These are phyloP conservation scores for Temnothorax ravouxi DNA, from an alignment of 2,888 invertebrate species.

Conservation along the genomic window DNA sequence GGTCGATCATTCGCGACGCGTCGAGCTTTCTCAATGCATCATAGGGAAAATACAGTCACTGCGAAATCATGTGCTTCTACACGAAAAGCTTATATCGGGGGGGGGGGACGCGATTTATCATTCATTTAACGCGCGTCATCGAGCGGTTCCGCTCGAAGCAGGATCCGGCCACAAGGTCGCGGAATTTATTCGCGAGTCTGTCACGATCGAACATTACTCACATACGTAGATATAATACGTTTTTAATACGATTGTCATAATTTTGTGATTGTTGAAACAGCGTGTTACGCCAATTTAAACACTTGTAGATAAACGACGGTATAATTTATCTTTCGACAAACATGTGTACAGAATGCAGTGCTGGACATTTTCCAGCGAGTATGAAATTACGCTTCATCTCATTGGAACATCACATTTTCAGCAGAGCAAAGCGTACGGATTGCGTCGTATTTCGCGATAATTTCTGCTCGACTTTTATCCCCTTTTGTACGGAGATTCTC, in stretches of 20 bases:
- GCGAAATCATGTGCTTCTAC: slow-evolving; percentile 62
- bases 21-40: slow-evolving; percentile 65
- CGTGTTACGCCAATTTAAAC: slow-evolving; percentile 12
- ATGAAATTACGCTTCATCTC: slow-evolving; percentile 21
- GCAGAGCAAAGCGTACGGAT: not conserved
- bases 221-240: not conserved
- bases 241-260: not conserved
- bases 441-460: not conserved
- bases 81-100: slow-evolving; percentile 62
- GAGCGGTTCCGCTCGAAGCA: slow-evolving; percentile 37
- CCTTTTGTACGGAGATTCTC: not conserved
- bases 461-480: not conserved
- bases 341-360: not conserved
- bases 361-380: slow-evolving; percentile 25
- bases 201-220: not conserved
- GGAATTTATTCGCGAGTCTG: not conserved
- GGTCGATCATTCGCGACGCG: slow-evolving; percentile 66
- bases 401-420: slow-evolving; percentile 15
- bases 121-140: slow-evolving; percentile 61
- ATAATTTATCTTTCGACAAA: slow-evolving; percentile 26
- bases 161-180: not conserved
- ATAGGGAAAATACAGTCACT: slow-evolving; percentile 63
- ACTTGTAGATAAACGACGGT: not conserved
- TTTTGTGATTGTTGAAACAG: not conserved
- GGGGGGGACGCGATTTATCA: slow-evolving; percentile 65